Evolutionary conservation across 2,888 invertebrate genomes (phyloP).

Genomic region (Cepaea hortensis): DNA sequence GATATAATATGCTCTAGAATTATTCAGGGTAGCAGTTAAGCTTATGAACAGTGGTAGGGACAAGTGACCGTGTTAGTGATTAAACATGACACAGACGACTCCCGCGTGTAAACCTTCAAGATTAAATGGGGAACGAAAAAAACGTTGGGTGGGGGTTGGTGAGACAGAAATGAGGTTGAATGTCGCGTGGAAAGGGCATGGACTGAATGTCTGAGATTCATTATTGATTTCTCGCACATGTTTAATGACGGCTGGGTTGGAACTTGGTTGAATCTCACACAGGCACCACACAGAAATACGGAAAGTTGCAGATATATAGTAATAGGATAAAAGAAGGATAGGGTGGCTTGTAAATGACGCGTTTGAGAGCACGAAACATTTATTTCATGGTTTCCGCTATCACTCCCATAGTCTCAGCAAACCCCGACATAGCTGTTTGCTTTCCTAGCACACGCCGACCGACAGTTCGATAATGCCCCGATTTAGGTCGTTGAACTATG

Average conservation of each 20-base stretch:
- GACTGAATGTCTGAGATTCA: conserved; percentile 38
- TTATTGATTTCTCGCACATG: conserved; percentile 37
- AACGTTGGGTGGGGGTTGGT: neutral
- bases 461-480: conserved; percentile 3
- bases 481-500: neutral
- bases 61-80: neutral
- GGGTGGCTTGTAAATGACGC: neutral
- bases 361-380: neutral
- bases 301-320: conserved; percentile 22
- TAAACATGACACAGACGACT: neutral
- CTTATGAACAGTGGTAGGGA: neutral
- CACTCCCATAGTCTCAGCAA: too few relatives aligned
- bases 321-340: neutral
- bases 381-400: too few relatives aligned
- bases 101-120: neutral
- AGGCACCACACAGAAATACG: conserved; percentile 3
- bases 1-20: too few relatives aligned
- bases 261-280: conserved; percentile 29
- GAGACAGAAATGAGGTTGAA: conserved; percentile 16
- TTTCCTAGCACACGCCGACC: neutral
- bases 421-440: neutral
- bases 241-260: conserved; percentile 4
- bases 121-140: neutral
- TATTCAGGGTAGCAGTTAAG: too few relatives aligned
- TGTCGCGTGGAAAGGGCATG: conserved; percentile 22